Percentiles rank a stretch among this genome's conserved stretches.
Conservation (phyloP, 2,888 invertebrate species). For the Polylopha cassiicola region DNA sequence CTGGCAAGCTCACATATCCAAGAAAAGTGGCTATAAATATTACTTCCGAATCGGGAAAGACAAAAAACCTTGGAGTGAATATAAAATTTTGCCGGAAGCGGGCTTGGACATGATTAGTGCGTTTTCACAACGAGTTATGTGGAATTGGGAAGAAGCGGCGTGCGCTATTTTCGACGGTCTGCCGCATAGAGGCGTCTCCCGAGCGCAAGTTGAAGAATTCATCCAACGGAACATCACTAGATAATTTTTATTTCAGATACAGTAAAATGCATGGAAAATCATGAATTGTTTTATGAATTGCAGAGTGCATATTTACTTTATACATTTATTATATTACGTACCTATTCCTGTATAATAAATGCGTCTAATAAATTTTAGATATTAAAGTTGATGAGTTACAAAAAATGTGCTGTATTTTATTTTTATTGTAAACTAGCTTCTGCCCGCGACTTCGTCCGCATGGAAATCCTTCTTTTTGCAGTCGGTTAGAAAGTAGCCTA, state of each 20-base stretch:
- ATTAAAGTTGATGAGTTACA: too few species aligned
- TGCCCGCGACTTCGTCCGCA: too few species aligned
- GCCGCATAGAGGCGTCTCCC: conserved; percentile 40
- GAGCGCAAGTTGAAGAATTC: conserved; percentile 50
- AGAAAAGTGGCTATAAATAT: conserved; percentile 54
- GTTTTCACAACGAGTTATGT: conserved; percentile 47
- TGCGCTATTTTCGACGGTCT: conserved; percentile 51
- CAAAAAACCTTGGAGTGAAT: conserved; percentile 51
- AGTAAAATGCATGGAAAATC: conserved; percentile 1
- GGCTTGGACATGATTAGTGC: conserved; percentile 51
- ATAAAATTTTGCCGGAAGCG: conserved; percentile 50
- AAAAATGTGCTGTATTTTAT: too few species aligned
- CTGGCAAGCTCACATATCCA: conserved; percentile 64
- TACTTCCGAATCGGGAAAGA: conserved; percentile 50
- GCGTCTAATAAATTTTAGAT: too few species aligned
- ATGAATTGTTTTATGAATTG: not conserved
- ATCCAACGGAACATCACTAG: conserved; percentile 36
- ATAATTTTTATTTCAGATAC: conserved; percentile 19
- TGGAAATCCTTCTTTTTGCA: too few species aligned
- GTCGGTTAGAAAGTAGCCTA: too few species aligned
- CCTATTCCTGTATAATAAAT: too few species aligned
- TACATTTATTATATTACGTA: too few species aligned
- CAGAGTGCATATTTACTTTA: too few species aligned
- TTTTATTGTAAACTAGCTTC: too few species aligned
- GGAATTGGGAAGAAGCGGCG: conserved; percentile 61